Base-by-base conservation (phyloP, 2,797 vertebrate species). In the Premnoplex brunnescens region DNA sequence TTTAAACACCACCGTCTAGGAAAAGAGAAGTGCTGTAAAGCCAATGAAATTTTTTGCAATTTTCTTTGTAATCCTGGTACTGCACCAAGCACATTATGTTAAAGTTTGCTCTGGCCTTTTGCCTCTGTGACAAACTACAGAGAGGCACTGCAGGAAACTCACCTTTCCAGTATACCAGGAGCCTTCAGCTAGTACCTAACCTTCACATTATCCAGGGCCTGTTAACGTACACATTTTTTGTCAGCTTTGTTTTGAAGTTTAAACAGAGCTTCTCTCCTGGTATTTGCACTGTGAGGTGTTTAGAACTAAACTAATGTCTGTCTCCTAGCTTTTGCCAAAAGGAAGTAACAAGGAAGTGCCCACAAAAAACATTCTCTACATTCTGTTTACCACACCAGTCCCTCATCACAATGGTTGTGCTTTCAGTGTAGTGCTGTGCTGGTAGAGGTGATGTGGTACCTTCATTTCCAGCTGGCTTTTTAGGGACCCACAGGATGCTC, bases 21-120 rank as follows among this genome's bases (percentile, higher is more conserved):
- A 48, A 56, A 75, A 84, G 15, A 59, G 54, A 74, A 67, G 37
- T 14, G 6, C 15, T 56, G 52, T 36, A 69, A 75, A 92, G 44
- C 9, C 8, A 39, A 13, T 1, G 0, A 78, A 54, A 1, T 12
- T 8, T 48, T 87, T 59, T 46, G 2, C 4, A 1, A 19, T 63
- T 85, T 51, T 49, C 15, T 68, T 85, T 22, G 10, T 39, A 32
- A 75, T 75, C 68, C 59, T 52, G 37, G 14, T 43, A 36, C 7
- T 22, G 19, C n/a, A 64, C 22, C 39, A 55, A 37, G 28, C 19
- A 58, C 16, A 21, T 26, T 12, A 6, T 28, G 60, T n/a, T 55
- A 51, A 64, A 72, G 64, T 43, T 22, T 63, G 9, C 27, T 68
- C 39, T 39, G 24, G 17, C 37, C 24, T 73, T 85, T 52, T 55